These are phyloP conservation scores for Drosophila rubida DNA, from an alignment of 2,888 invertebrate genomes.

Conservation along the genomic window DNA sequence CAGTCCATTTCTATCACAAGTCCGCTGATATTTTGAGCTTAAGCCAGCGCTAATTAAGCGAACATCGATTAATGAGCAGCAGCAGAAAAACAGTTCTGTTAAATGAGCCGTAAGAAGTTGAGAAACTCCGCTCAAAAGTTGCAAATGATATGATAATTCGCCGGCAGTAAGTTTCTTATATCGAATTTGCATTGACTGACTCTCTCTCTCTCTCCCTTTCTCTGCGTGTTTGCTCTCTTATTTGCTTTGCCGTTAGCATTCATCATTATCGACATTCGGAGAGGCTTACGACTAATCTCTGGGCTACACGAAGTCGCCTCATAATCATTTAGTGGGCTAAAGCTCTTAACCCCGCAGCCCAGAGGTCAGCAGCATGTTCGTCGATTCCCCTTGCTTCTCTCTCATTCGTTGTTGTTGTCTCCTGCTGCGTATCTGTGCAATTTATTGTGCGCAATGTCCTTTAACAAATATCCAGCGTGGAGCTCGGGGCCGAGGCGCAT, in stretches of 20 bases:
- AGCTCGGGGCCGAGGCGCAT: conserved; percentile 42
- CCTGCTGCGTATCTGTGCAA: conserved; percentile 38
- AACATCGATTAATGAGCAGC: background rate
- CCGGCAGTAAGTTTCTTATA: background rate
- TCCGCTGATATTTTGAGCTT: background rate
- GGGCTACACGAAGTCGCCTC: conserved; percentile 28
- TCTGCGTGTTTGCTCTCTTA: background rate
- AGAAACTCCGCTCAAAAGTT: background rate
- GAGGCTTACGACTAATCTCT: conserved; percentile 48
- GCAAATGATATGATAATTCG: conserved; percentile 7
- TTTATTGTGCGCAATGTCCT: conserved; percentile 59
- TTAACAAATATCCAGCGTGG: conserved; percentile 29
- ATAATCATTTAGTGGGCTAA: conserved; percentile 47
- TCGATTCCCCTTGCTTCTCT: background rate
- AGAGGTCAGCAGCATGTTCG: conserved; percentile 29
- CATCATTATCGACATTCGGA: conserved; percentile 39
- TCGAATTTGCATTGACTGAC: background rate
- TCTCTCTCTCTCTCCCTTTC: background rate
- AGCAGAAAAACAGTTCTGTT: background rate
- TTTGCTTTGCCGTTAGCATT: conserved; percentile 20
- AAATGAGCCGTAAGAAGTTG: background rate
- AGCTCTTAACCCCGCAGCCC: conserved; percentile 22
- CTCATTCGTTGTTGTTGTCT: conserved; percentile 7
- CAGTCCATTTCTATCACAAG: background rate
- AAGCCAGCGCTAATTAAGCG: background rate